These are phyloP conservation scores for Lochmaea crataegi DNA, from an alignment of 2,888 invertebrate species.

Conservation along the genomic window DNA sequence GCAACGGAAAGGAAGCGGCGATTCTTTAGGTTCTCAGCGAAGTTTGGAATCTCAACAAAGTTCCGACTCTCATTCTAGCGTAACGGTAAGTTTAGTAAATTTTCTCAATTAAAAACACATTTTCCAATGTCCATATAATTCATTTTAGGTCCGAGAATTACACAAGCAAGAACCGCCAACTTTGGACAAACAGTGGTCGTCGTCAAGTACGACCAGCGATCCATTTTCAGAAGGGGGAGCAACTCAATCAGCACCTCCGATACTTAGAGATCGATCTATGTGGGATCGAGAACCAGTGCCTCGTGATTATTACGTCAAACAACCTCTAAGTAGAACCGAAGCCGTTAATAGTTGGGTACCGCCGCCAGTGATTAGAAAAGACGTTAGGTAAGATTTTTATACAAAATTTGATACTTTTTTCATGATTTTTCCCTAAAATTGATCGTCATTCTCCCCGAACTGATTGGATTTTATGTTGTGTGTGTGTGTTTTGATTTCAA, in stretches of 20 bases:
- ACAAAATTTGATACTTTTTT: not conserved
- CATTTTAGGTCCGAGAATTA: conserved; percentile 40
- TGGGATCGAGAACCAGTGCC: conserved; percentile 41
- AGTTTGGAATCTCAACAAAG: conserved; percentile 67
- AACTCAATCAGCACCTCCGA: conserved; percentile 61
- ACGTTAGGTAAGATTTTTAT: conserved; percentile 26
- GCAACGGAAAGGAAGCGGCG: conserved; percentile 69
- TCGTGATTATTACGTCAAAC: conserved; percentile 44
- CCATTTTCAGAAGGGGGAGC: conserved; percentile 59
- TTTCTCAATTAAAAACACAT: not conserved
- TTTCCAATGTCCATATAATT: not conserved
- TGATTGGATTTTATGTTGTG: no score
- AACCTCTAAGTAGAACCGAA: conserved; percentile 52
- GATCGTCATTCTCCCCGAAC: no score
- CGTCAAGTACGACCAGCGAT: conserved; percentile 61
- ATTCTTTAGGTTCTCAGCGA: conserved; percentile 68
- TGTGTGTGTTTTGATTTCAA: no score
- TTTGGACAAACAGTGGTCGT: conserved; percentile 60
- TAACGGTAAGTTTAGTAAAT: conserved; percentile 46
- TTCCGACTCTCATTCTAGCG: conserved; percentile 61
- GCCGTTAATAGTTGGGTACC: conserved; percentile 51
- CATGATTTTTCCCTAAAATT: not conserved
- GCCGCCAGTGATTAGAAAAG: conserved; percentile 33
- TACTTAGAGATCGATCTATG: conserved; percentile 51
- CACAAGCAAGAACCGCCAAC: conserved; percentile 47